These are phyloP conservation scores for Nomada lathburiana DNA, from an alignment of 2,888 invertebrate genomes.

Conservation along the genomic window DNA sequence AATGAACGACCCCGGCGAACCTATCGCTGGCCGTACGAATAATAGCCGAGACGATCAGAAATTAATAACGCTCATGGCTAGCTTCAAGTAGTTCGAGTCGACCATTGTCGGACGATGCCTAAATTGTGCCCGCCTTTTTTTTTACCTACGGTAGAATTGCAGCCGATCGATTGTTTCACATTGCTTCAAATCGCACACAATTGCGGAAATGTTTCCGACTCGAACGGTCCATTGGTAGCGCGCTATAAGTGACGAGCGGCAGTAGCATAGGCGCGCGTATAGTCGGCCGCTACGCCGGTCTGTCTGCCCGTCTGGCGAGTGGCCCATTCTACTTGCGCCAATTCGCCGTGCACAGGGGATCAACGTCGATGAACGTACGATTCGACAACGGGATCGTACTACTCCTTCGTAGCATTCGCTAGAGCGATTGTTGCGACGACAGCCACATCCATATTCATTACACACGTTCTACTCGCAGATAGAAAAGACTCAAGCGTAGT, in stretches of 20 bases:
- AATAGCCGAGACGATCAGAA: neutral
- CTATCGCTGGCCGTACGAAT: neutral
- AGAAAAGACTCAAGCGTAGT: conserved; percentile 33
- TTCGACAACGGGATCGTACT: neutral
- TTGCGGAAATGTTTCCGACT: neutral
- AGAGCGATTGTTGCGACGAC: neutral
- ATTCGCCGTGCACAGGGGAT: no score
- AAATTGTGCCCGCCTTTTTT: no score
- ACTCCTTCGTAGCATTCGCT: neutral
- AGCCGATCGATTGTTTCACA: no score
- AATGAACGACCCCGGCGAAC: neutral
- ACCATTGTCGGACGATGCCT: no score
- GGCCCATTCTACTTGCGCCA: conserved; percentile 5
- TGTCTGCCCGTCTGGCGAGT: neutral
- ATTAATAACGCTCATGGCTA: neutral
- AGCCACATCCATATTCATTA: neutral
- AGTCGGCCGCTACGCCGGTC: neutral
- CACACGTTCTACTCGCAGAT: neutral
- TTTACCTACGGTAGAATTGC: no score
- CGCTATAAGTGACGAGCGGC: neutral
- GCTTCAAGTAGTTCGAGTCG: no score
- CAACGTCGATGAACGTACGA: neutral
- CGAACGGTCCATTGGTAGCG: neutral
- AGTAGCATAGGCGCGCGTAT: neutral
- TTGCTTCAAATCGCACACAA: no score